Evolutionary conservation across 53 echinoderm and acorn worm genomes (phyloP), one percentile per base, ranked within the genome.

Genomic region (Mesocentrotus franciscanus): DNA sequence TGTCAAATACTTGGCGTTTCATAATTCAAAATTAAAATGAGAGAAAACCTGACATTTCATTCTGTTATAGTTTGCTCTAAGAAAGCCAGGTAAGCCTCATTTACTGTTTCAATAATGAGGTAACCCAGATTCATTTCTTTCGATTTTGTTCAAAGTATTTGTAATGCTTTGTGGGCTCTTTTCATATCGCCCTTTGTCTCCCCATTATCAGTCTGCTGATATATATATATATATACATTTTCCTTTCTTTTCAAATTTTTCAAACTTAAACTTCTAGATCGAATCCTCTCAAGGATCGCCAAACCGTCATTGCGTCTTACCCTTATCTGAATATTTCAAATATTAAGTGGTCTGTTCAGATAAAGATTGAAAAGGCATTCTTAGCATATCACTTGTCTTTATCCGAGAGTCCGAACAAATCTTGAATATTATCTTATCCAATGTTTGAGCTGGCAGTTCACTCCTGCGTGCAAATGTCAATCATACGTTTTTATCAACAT

Each of bases 401-500:
- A 87, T 56, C 57, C 56, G n/a, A 58, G 20, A 85, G 85, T 56
- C 85, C 56, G 56, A 85, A 12, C 20, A 58, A 59, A 56, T 87
- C 59, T 8, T 87, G 87, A 87, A 87, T 9, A 57, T 87, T 57
- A 87, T 58, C 87, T 87, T 24, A 87, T 58, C 87, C 87, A 29
- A 87, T 87, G 56, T 87, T 87, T 87, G 87, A 87, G 87, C 87
- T 49, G 20, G 87, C 27, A 58, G n/a, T 29, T 87, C 87, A 58
- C 26, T 87, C n/a, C 12, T 56, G 24, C 87, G 56, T 85, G 13
- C 22, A 3, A 85, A 55, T 62, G 91, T 66, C 91, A 91, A 91
- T 91, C 91, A 91, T 62, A 8, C 30, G 22, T 17, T 17, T 91
- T 91, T 33, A 91, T 91, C 91, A 91, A 91, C 18, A 91, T 91